Evolutionary conservation across 2,888 invertebrate species (phyloP), one percentile per base, ranked within the genome.

Genomic region (Syritta pipiens): DNA sequence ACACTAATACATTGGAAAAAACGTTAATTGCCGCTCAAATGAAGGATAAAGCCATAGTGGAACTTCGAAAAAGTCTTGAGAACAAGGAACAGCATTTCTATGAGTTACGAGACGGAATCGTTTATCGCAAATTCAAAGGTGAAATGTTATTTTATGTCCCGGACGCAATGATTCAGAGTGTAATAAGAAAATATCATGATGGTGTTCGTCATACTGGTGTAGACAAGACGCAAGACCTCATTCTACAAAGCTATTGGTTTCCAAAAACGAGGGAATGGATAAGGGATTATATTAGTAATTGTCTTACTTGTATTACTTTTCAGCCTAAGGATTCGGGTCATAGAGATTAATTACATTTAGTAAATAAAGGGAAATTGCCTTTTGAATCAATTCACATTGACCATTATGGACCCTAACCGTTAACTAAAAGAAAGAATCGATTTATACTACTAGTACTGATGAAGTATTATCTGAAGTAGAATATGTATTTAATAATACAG

Each of bases 401-500:
- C 35, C n/a, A n/a, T n/a, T n/a, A n/a, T 9, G 28, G 30, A 14
- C 17, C 26, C 5, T 6, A n/a, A 32, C 32, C 32, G 10, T 6
- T 9, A 20, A 10, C n/a, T 20, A 44, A 44, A 19, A 44, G 20
- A 44, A 44, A 17, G 7, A 20, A 22, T 19, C 19, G 14, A 48
- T 48, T n/a, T n/a, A n/a, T n/a, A n/a, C n/a, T n/a, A n/a, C n/a
- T n/a, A n/a, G n/a, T n/a, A n/a, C n/a, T n/a, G 51, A 51, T 51
- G 19, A 28, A 30, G 24, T 51, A 32, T 30, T 51, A 28, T 19
- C 35, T 53, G 6, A 55, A 14, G 42, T 74, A 9, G 57, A 74
- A 32, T 65, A 26, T 35, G 65, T 55, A 19, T 7, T 63, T 22
- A 63, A 71, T 28, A 57, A 57, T 26, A 42, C 55, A 9, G 9